phyloP scores from a whole-genome alignment of 2,888 invertebrate species.

The Drosophila lutescens region DNA sequence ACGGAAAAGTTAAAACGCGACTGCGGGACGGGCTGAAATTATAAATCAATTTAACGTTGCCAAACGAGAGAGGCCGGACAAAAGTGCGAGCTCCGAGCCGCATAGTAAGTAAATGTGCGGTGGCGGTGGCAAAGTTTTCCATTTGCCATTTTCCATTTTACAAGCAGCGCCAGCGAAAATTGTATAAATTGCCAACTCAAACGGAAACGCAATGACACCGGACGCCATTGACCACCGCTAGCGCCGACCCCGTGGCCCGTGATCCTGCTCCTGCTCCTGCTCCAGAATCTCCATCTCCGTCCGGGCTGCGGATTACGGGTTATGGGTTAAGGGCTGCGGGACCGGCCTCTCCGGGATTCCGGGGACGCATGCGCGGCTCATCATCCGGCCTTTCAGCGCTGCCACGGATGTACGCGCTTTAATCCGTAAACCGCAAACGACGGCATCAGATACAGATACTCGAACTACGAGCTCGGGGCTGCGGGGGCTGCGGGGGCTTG shows the following conservation, averaged over 20 bases:
- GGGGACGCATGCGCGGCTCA: conserved; percentile 70
- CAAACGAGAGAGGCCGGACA: conserved; percentile 47
- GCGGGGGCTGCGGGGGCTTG: not conserved
- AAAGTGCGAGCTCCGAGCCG: conserved; percentile 53
- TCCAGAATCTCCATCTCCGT: conserved; percentile 1
- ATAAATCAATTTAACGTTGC: conserved; percentile 76
- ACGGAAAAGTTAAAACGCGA: conserved; percentile 73
- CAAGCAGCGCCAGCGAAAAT: conserved; percentile 58
- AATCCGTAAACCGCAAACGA: conserved; percentile 73
- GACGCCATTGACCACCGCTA: conserved; percentile 67
- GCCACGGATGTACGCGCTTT: conserved; percentile 74
- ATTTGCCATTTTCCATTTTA: conserved; percentile 60
- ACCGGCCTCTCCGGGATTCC: conserved; percentile 5
- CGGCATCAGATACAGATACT: conserved; percentile 57
- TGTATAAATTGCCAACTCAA: conserved; percentile 78
- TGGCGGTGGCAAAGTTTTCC: conserved; percentile 47
- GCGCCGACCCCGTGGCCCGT: conserved; percentile 25
- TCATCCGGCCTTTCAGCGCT: conserved; percentile 62
- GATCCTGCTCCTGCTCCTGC: conserved; percentile 32
- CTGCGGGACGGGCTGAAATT: conserved; percentile 66
- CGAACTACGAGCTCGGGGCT: conserved; percentile 3
- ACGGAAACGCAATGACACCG: conserved; percentile 79
- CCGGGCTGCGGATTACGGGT: conserved; percentile 3
- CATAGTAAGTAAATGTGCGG: conserved; percentile 74
- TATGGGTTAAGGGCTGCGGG: conserved; percentile 2